These are phyloP conservation scores for Drosophila navojoa DNA, from an alignment of 1,140 invertebrate genomes.

Conservation along the genomic window DNA sequence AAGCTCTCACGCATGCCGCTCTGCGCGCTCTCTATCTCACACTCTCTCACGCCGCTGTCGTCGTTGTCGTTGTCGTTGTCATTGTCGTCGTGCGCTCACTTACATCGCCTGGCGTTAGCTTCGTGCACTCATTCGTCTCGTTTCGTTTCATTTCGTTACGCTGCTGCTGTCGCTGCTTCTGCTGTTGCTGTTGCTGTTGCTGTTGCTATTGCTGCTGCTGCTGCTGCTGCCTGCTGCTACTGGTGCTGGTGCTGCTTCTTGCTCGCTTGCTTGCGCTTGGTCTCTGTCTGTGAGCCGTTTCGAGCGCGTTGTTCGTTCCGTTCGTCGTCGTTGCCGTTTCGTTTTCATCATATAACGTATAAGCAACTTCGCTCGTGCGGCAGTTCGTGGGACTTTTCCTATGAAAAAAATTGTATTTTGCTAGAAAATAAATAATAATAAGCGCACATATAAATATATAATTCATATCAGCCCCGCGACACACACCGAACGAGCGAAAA, in stretches of 20 bases:
- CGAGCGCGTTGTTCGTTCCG: constrained; percentile 36
- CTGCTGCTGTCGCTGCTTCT: constrained; percentile 22
- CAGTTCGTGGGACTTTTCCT: constrained; percentile 58
- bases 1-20: constrained; percentile 46
- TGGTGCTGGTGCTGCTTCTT: constrained; percentile 24
- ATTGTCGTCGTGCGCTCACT: constrained; percentile 3
- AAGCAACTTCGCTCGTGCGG: constrained; percentile 60
- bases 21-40: constrained; percentile 1
- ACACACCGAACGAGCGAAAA: neutral
- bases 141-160: constrained; percentile 44
- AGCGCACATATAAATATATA: constrained; percentile 19
- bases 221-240: constrained; percentile 22
- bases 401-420: constrained; percentile 40
- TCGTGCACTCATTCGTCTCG: constrained; percentile 31
- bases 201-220: constrained; percentile 10
- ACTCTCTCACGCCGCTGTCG: neutral
- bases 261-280: constrained; percentile 25
- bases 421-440: constrained; percentile 38
- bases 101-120: constrained; percentile 26
- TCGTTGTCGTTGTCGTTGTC: too few species aligned
- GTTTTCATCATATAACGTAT: constrained; percentile 63
- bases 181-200: constrained; percentile 5
- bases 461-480: neutral
- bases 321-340: constrained; percentile 43
- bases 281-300: constrained; percentile 33